Percentiles rank a stretch among this genome's conserved stretches.
Conservation (phyloP, 2,888 invertebrate genomes). For the Synergus umbraculus region DNA sequence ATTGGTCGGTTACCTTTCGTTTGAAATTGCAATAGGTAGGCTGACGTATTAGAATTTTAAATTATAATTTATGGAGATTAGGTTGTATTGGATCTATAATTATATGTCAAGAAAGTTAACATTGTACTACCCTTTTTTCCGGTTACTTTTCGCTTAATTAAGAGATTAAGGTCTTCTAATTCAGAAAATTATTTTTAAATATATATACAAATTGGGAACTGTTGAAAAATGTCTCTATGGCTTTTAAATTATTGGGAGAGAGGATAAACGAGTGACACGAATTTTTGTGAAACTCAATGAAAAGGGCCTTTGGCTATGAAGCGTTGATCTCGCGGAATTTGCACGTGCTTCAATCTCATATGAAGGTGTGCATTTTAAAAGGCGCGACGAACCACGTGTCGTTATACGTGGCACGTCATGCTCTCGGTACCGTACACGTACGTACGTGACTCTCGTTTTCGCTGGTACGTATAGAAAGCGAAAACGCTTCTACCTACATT, state of each 20-base stretch:
- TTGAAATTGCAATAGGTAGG: neutral
- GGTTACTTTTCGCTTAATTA: no score
- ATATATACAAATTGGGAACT: neutral
- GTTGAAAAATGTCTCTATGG: neutral
- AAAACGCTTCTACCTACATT: slow-evolving; percentile 76
- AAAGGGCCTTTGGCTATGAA: slow-evolving; percentile 21
- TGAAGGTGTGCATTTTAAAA: slow-evolving; percentile 47
- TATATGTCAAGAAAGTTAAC: no score
- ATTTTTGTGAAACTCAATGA: slow-evolving; percentile 32
- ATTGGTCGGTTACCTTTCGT: neutral
- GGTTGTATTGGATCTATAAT: no score
- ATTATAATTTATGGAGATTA: neutral
- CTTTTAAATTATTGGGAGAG: slow-evolving; percentile 11
- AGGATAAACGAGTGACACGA: neutral
- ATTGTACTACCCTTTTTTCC: no score
- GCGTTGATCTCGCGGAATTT: slow-evolving; percentile 33
- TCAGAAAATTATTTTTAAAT: neutral
- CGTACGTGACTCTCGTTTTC: slow-evolving; percentile 77
- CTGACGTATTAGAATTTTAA: neutral
- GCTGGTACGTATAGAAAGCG: slow-evolving; percentile 76
- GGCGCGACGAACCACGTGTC: slow-evolving; percentile 63
- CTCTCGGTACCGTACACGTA: slow-evolving; percentile 57
- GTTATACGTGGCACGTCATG: slow-evolving; percentile 64
- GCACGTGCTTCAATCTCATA: slow-evolving; percentile 33
- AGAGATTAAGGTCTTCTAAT: no score